Conservation (phyloP, 1,140 invertebrate species). For the Atta texana region DNA sequence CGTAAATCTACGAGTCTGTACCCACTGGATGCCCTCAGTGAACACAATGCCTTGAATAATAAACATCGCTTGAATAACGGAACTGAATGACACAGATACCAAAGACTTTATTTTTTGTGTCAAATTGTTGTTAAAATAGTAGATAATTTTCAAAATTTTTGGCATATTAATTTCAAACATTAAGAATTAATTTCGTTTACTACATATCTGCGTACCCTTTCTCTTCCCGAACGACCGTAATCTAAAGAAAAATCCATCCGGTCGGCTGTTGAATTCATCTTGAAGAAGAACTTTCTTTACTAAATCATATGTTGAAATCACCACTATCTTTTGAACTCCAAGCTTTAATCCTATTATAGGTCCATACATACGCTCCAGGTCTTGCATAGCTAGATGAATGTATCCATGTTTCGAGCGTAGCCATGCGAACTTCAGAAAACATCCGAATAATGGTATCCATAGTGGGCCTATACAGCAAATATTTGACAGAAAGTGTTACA, state of each 20-base stretch:
- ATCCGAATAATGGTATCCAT: constrained; percentile 86
- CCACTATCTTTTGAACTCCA: constrained; percentile 88
- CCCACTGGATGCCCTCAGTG: constrained; percentile 88
- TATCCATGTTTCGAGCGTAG: constrained; percentile 78
- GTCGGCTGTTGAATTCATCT: constrained; percentile 90
- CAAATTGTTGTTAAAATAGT: not conserved
- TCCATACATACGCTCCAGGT: constrained; percentile 81
- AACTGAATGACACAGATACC: not conserved
- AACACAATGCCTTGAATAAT: constrained; percentile 88
- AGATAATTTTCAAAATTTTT: not conserved
- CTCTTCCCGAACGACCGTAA: constrained; percentile 89
- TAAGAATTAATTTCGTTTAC: not conserved
- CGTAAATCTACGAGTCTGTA: constrained; percentile 87
- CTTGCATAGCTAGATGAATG: constrained; percentile 80
- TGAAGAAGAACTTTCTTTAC: constrained; percentile 88
- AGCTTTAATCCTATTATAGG: constrained; percentile 86
- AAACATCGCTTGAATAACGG: not conserved
- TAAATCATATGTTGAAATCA: constrained; percentile 88
- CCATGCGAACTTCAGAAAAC: constrained; percentile 76
- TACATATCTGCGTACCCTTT: constrained; percentile 85
- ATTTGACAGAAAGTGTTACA: not conserved
- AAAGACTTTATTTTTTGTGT: not conserved
- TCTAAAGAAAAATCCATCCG: constrained; percentile 90
- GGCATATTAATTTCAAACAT: not conserved
- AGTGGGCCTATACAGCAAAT: constrained; percentile 80